A percentile compares a stretch with the other conserved stretches of the same genome.
These are phyloP conservation scores for Pagetopsis macropterus DNA, from an alignment of 2,797 vertebrate species.

Conservation along the genomic window DNA sequence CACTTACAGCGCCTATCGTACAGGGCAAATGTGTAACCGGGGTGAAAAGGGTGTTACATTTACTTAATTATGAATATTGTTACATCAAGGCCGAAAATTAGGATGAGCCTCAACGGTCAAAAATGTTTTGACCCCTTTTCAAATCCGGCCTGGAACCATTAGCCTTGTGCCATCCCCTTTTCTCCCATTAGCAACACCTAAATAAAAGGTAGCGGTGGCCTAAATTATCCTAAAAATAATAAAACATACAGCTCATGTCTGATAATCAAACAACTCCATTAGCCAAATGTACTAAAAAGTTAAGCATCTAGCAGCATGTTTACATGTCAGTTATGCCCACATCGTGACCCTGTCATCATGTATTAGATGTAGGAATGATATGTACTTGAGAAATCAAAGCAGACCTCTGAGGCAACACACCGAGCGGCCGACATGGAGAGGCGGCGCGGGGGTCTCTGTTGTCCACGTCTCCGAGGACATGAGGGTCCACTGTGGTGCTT, in stretches of 20 bases:
- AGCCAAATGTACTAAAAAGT: neutral
- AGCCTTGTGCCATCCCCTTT: too few species aligned
- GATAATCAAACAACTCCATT: neutral
- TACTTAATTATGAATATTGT: too few species aligned
- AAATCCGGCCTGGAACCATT: too few species aligned
- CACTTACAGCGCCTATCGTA: too few species aligned
- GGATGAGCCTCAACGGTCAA: too few species aligned
- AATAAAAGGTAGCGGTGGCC: too few species aligned
- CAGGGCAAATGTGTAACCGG: too few species aligned
- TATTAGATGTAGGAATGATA: slow-evolving; percentile 13
- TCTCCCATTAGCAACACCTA: too few species aligned
- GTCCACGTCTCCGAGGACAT: slow-evolving; percentile 32
- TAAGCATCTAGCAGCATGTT: neutral
- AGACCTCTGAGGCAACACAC: slow-evolving; percentile 26
- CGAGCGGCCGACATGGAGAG: slow-evolving; percentile 10
- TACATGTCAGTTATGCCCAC: neutral
- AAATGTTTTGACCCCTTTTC: too few species aligned
- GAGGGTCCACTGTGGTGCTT: slow-evolving; percentile 35
- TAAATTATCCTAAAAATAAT: too few species aligned
- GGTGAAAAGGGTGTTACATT: too few species aligned
- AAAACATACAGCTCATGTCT: neutral
- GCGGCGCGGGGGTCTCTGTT: slow-evolving; percentile 6
- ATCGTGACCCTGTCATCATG: neutral
- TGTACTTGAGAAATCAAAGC: slow-evolving; percentile 50
- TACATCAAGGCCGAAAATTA: too few species aligned